Conservation (phyloP, 2,888 invertebrate species). For the Byasa hedistus region DNA sequence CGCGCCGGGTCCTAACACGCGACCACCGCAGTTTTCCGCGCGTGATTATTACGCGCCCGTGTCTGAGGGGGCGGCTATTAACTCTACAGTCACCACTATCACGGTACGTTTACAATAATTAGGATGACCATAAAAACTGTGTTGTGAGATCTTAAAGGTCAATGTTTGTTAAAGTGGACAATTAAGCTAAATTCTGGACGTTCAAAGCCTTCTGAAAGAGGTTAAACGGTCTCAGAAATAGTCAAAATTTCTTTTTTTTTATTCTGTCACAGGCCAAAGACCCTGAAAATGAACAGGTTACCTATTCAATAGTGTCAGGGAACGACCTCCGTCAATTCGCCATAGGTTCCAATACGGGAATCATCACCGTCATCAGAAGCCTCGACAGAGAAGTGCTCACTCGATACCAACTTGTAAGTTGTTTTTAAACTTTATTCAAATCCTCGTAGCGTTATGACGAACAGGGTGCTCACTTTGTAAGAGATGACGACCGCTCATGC, state of each 20-base stretch:
- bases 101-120: constrained; percentile 69
- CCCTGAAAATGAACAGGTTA: constrained; percentile 92
- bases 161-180: too few relatives aligned
- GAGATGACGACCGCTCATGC: too few relatives aligned
- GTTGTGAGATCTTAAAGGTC: too few relatives aligned
- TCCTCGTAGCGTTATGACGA: too few relatives aligned
- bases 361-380: constrained; percentile 90
- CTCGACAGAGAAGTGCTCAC: constrained; percentile 94
- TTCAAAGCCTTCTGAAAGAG: too few relatives aligned
- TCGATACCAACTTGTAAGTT: constrained; percentile 88
- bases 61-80: constrained; percentile 93
- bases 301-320: constrained; percentile 92
- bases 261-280: constrained; percentile 84
- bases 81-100: constrained; percentile 90
- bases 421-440: background rate
- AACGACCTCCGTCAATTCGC: constrained; percentile 94
- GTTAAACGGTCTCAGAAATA: too few relatives aligned
- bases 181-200: too few relatives aligned
- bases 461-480: too few relatives aligned
- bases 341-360: constrained; percentile 92
- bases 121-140: background rate
- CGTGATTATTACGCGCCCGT: constrained; percentile 92
- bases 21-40: constrained; percentile 90
- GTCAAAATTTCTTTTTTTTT: too few relatives aligned
- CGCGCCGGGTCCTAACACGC: constrained; percentile 90